Conservation (phyloP, 2,888 invertebrate species). For the Aphidoletes aphidimyza region DNA sequence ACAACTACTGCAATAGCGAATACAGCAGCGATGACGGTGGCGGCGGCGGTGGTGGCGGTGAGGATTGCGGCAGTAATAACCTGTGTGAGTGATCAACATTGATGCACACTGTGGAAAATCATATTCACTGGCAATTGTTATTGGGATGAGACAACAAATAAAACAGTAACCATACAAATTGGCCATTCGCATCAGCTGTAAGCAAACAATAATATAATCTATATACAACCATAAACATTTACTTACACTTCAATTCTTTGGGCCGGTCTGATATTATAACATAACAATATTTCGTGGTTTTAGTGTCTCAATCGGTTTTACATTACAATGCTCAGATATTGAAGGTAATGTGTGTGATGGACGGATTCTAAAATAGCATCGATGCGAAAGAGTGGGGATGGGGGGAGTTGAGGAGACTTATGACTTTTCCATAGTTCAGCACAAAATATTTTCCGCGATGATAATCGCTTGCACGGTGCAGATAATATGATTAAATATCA, state of each 20-base stretch:
- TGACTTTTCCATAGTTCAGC: background rate
- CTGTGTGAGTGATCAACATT: background rate
- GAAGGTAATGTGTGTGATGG: background rate
- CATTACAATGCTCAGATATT: background rate
- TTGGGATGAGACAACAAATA: slow-evolving; percentile 5
- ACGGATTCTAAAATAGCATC: background rate
- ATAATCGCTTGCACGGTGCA: too few species aligned
- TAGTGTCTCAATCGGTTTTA: background rate
- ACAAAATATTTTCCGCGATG: too few species aligned
- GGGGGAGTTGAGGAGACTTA: background rate
- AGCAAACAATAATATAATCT: background rate
- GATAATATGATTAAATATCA: background rate
- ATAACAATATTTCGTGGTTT: too few species aligned
- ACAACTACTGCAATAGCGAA: background rate
- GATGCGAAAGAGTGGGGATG: background rate
- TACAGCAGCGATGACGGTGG: background rate
- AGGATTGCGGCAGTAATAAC: background rate
- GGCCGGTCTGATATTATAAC: too few species aligned
- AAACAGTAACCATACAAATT: background rate
- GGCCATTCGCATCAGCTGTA: slow-evolving; percentile 11
- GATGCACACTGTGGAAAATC: too few species aligned
- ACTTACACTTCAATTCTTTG: too few species aligned
- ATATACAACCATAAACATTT: too few species aligned
- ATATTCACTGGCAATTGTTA: background rate
- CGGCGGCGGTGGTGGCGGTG: background rate